A percentile compares a stretch with the other conserved stretches of the same genome.
Evolutionary conservation across 2,797 vertebrate species (phyloP).

Genomic region (Sarcophilus harrisii): DNA sequence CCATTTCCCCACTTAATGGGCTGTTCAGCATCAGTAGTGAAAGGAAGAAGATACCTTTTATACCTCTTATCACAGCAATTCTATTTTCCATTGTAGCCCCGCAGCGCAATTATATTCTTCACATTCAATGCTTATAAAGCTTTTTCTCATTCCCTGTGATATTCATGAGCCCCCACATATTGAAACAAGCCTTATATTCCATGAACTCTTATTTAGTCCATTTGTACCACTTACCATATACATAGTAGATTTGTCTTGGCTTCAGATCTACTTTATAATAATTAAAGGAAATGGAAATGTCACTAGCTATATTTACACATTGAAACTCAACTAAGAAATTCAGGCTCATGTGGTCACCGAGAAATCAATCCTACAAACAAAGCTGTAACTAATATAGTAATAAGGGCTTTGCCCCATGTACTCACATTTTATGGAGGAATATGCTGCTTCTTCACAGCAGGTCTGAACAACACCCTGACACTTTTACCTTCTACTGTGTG

Average conservation of each 20-base stretch:
- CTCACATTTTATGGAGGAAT: background rate
- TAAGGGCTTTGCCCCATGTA: background rate
- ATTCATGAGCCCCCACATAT: background rate
- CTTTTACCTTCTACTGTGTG: background rate
- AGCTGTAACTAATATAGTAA: background rate
- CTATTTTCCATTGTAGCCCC: constrained; percentile 13
- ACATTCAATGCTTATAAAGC: accelerated
- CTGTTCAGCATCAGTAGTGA: background rate
- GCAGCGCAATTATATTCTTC: constrained; percentile 39
- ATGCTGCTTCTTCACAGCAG: background rate
- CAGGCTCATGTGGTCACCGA: constrained; percentile 40
- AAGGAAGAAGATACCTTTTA: constrained; percentile 5
- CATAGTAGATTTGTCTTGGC: constrained; percentile 23
- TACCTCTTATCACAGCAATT: constrained; percentile 31
- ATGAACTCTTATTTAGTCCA: constrained; percentile 14
- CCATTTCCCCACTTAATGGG: constrained; percentile 40
- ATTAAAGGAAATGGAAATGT: constrained; percentile 64
- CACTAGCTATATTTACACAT: background rate
- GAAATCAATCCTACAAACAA: background rate
- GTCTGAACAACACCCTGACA: background rate
- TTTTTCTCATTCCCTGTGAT: background rate
- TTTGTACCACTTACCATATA: constrained; percentile 40
- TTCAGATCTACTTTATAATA: constrained; percentile 35
- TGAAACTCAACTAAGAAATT: constrained; percentile 18
- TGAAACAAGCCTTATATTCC: background rate